Percentiles rank a stretch among this genome's conserved stretches.
Conservation (phyloP, 2,888 invertebrate species). For the Amblyjoppa proteus region DNA sequence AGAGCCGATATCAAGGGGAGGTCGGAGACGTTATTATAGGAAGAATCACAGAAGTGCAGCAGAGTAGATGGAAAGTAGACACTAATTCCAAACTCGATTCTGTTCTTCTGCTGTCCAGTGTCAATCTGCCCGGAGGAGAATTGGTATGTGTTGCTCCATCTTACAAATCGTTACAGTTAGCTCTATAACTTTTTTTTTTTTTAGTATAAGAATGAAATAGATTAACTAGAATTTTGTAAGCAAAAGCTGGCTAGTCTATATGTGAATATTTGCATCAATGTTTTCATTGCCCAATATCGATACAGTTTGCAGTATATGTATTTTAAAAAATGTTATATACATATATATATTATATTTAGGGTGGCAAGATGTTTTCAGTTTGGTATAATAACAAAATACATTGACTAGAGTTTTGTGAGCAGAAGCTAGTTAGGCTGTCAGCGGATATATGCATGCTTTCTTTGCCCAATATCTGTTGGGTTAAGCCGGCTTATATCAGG, state of each 20-base stretch:
- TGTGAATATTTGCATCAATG: no score
- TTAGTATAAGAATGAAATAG: no score
- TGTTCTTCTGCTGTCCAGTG: constrained; percentile 94
- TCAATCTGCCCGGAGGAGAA: constrained; percentile 99
- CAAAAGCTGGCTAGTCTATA: no score
- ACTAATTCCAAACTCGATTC: constrained; percentile 96
- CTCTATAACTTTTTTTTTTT: not conserved
- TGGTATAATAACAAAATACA: not conserved
- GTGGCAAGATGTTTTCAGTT: not conserved
- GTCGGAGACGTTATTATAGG: constrained; percentile 99
- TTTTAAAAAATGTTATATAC: not conserved
- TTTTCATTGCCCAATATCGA: no score
- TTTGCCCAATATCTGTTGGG: no score
- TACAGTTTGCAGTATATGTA: no score
- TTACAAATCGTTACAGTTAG: not conserved
- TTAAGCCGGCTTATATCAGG: no score
- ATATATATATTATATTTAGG: not conserved
- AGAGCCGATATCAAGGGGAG: constrained; percentile 96
- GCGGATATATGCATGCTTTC: no score
- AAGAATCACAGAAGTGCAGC: constrained; percentile 96
- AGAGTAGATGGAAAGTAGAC: constrained; percentile 97
- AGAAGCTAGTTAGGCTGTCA: no score
- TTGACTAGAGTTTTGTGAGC: not conserved
- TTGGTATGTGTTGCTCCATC: constrained; percentile 86
- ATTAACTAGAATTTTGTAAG: no score